Percentiles rank a stretch among this genome's conserved stretches.
Evolutionary conservation across 2,113 vertebrate species (phyloP).

Genomic region (Parus major): DNA sequence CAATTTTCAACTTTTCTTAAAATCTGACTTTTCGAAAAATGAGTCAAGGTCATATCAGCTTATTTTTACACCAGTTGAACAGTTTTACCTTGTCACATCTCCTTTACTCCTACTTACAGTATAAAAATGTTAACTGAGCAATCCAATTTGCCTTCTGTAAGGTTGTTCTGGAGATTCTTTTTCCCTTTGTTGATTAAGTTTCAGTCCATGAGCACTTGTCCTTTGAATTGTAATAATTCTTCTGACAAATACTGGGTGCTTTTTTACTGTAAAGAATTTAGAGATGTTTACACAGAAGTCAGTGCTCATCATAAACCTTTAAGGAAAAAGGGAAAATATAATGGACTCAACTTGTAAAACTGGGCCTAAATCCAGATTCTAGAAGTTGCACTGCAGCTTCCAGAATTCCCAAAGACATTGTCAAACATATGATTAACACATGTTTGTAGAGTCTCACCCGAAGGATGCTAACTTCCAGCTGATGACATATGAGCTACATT

Average conservation of each 20-base stretch:
- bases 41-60: neutral
- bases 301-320: neutral
- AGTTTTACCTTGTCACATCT: neutral
- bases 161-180: neutral
- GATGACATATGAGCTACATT: neutral
- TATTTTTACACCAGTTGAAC: neutral
- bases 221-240: neutral
- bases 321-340: neutral
- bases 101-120: neutral
- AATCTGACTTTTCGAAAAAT: neutral
- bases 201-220: neutral
- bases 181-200: neutral
- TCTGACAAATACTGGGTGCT: neutral
- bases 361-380: neutral
- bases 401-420: neutral
- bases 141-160: neutral
- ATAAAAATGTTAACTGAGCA: neutral
- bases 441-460: neutral
- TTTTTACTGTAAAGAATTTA: neutral
- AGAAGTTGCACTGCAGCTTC: neutral
- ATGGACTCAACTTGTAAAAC: neutral
- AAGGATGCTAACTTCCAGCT: neutral
- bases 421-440: rapidly evolving
- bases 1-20: neutral
- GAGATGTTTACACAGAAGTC: neutral